Conservation (phyloP, 2,113 vertebrate species). For the Protobothrops flavoviridis region DNA sequence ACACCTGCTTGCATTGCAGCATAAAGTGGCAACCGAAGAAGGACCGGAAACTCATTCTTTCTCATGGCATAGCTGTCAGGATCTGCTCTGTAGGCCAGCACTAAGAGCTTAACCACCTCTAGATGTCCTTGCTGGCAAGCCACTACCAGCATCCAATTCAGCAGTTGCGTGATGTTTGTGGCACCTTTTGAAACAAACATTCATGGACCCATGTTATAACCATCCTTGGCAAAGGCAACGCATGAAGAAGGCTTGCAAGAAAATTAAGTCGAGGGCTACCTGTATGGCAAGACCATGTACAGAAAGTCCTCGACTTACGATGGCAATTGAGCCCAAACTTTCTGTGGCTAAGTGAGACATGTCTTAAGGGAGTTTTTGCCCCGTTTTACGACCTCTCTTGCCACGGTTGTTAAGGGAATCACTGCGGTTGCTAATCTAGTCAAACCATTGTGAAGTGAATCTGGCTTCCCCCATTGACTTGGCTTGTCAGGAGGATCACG, state of each 20-base stretch:
- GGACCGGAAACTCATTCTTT: constrained; percentile 83
- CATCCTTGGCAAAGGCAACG: background rate
- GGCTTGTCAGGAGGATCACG: background rate
- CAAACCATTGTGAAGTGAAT: background rate
- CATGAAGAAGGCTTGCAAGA: background rate
- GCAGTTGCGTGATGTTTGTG: constrained; percentile 73
- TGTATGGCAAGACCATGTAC: too few relatives aligned
- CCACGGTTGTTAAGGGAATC: background rate
- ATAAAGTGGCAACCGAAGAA: constrained; percentile 85
- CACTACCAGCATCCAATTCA: constrained; percentile 89
- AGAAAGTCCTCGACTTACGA: too few relatives aligned
- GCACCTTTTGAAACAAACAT: constrained; percentile 59
- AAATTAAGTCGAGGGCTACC: background rate
- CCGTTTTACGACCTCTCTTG: background rate
- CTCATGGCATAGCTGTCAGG: constrained; percentile 80
- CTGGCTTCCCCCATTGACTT: background rate
- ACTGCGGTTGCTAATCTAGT: background rate
- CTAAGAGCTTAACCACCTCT: constrained; percentile 81
- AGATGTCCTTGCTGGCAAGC: constrained; percentile 88
- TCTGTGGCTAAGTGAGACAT: background rate
- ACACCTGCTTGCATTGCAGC: constrained; percentile 87
- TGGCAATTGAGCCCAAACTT: too few relatives aligned
- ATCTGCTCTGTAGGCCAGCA: constrained; percentile 80
- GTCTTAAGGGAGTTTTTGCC: background rate
- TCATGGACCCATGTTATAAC: background rate